Base-by-base conservation (phyloP, 2,797 vertebrate genomes). In the Megaceryle alcyon region DNA sequence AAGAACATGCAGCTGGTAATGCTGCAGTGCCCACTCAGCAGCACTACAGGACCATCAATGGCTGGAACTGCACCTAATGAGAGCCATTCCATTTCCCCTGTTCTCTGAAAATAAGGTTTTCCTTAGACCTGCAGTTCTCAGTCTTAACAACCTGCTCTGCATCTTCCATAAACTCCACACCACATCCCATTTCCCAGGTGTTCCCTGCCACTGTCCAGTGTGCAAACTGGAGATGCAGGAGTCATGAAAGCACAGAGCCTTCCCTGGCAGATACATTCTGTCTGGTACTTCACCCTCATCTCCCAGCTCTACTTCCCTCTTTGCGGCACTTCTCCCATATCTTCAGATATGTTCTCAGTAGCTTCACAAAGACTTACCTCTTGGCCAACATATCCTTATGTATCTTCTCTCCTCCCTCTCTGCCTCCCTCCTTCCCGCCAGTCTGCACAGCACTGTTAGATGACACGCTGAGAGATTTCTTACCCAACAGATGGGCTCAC, bases 401-500 rank as follows among this genome's bases (percentile, higher is more conserved):
- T 17, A 85, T 39, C 46, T 80, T 51, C 48, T 28, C 28, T 87
- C 48, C 23, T 64, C 39, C 65, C 44, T 82, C 54, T 66, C 63
- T 77, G 53, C 28, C 35, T 86, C 69, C 26, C 37, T 88, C 51
- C 39, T 63, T 54, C 46, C 64, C 69, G 87, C 64, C 57, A 66
- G 28, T 86, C 84, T 82, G 94, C 70, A 72, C 22, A 65, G 39
- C 15, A 23, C 46, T 72, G 16, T 41, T 86, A 80, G 59, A 78
- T 2, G 3, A 71, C 79, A 87, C 2, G 51, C 72, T 90, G 77
- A 78, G 60, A 79, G 37, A 64, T 56, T 48, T 81, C 70, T 63
- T 82, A 84, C 73, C 78, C 82, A 92, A 92, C 73, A 91, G 79
- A 83, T 88, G 82, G 86, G 70, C 91, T 92, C 77, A 75, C 57